Evolutionary conservation across 2,888 invertebrate species (phyloP).

Genomic region (Cosmorhoe ocellata): DNA sequence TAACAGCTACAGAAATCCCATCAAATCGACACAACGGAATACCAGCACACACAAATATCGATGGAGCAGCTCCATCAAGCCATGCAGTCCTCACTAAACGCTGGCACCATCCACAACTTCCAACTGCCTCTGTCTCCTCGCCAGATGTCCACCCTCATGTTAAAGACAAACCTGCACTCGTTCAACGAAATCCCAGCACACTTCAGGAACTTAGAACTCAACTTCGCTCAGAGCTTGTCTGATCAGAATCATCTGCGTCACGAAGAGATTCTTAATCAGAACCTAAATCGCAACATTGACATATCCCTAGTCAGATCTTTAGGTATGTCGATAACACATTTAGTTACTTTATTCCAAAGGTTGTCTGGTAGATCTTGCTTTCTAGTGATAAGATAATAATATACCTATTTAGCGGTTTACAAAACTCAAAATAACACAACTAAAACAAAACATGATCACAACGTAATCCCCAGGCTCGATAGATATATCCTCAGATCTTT

Average conservation of each 20-base stretch:
- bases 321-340: too few relatives aligned
- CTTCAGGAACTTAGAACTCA: conserved; percentile 56
- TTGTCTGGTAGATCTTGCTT: too few relatives aligned
- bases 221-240: conserved; percentile 52
- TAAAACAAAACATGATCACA: too few relatives aligned
- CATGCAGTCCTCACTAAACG: conserved; percentile 63
- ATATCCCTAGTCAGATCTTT: conserved; percentile 38
- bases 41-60: conserved; percentile 66
- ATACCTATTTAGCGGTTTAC: too few relatives aligned
- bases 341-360: too few relatives aligned
- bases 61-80: conserved; percentile 76
- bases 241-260: conserved; percentile 30
- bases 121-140: conserved; percentile 69
- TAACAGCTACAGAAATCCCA: conserved; percentile 73
- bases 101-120: conserved; percentile 62
- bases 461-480: too few relatives aligned
- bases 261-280: conserved; percentile 50
- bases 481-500: too few relatives aligned
- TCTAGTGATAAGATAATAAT: too few relatives aligned
- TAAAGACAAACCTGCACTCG: conserved; percentile 64
- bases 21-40: conserved; percentile 59
- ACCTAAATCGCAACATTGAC: conserved; percentile 53
- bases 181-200: conserved; percentile 66
- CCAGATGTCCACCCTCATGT: conserved; percentile 72
- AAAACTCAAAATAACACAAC: too few relatives aligned